Percentiles rank a stretch among this genome's conserved stretches.
These are phyloP conservation scores for Pandemis heparana DNA, from an alignment of 2,888 invertebrate genomes.

Conservation along the genomic window DNA sequence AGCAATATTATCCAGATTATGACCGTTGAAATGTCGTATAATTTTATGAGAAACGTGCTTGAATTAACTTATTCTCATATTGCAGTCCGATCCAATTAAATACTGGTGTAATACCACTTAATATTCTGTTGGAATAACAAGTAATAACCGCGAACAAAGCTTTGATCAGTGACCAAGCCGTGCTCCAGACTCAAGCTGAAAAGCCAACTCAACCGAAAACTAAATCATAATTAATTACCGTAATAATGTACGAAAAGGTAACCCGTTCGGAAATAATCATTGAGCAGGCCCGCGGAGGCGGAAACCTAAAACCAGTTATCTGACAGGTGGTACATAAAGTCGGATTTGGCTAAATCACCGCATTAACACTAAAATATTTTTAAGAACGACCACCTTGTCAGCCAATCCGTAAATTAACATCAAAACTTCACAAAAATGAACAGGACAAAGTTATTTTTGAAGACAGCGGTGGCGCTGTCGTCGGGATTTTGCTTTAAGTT, in stretches of 20 bases:
- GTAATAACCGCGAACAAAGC: conserved; percentile 55
- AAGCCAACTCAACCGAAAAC: conserved; percentile 55
- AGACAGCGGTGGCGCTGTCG: not conserved
- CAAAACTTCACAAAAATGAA: conserved; percentile 37
- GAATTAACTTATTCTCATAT: not conserved
- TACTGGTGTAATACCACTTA: conserved; percentile 14
- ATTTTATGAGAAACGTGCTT: not conserved
- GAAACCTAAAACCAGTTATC: conserved; percentile 43
- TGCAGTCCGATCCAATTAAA: conserved; percentile 28
- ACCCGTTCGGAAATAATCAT: conserved; percentile 60
- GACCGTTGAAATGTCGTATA: not conserved
- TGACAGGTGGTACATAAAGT: conserved; percentile 36
- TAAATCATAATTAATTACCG: conserved; percentile 64
- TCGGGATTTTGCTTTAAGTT: not conserved
- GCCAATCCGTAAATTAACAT: conserved; percentile 74
- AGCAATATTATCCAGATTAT: not conserved
- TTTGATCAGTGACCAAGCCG: conserved; percentile 58
- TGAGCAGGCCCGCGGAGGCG: conserved; percentile 49
- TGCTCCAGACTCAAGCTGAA: conserved; percentile 50
- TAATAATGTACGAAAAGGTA: conserved; percentile 65
- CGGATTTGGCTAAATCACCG: conserved; percentile 53
- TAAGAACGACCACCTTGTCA: conserved; percentile 77
- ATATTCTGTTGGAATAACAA: conserved; percentile 31
- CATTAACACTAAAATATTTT: conserved; percentile 82
- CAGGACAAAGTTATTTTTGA: conserved; percentile 16